Base-by-base conservation (phyloP, 1,140 invertebrate genomes). In the Zaprionus tsacasi region DNA sequence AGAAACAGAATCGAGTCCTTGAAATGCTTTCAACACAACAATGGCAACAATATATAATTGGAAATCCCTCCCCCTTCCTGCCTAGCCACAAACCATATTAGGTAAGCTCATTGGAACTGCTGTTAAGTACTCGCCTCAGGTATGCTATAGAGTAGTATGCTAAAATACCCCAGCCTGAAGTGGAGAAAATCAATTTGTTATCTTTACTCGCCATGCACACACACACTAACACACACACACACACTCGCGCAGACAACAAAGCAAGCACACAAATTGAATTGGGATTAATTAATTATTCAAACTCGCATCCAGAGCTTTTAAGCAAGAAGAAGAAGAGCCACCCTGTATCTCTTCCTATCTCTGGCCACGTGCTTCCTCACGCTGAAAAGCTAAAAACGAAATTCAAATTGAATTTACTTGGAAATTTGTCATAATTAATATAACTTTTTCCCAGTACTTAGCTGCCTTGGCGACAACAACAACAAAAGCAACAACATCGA, bases 1-100 rank as follows among this genome's bases (percentile, higher is more conserved):
- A 58, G 64, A 55, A 74, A 56, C 66, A 69, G 79, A 71, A 65
- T 35, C 56, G 63, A 79, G 65, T 79, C 80, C 72, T 70, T 82
- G 68, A 82, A 83, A 80, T 76, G 81, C 81, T 82, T 83, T 82
- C 72, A 83, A 76, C 68, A 71, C 38, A 79, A 82, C n/a, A 36
- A 36, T n/a, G 15, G 33, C 30, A 70, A 80, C 67, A 68, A 61
- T 60, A 67, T 55, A 79, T 76, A 83, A 83, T 82, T 79, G 77
- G 52, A 70, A 64, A 15, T 1, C 40, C 40, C n/a, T 17, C n/a
- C 40, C 7, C n/a, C 40, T 6, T 8, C 4, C 6, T 12, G 33
- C 8, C 11, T 48, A 8, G n/a, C 17, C 38, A 54, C 25, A 27
- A 58, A 17, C 15, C 50, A 15, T n/a, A 50, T 50, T 50, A 50